Base-by-base conservation (phyloP, 2,113 vertebrate genomes). In the Apodemus speciosus region DNA sequence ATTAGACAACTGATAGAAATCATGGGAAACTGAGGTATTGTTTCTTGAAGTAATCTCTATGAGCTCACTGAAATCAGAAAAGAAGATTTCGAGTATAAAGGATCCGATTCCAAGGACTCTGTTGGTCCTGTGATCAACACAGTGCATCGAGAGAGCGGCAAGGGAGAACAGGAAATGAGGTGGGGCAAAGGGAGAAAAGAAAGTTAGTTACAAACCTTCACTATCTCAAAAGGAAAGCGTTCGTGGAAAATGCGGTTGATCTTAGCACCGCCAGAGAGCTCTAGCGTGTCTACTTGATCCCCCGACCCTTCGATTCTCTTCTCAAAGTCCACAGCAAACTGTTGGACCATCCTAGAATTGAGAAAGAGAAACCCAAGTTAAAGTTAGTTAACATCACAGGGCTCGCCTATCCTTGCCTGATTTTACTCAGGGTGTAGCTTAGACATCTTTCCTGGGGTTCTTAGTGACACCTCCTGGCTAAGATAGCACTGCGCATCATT, bases 221-320 rank as follows among this genome's bases (percentile, higher is more conserved):
- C 98, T 6, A 98, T 97, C 90, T 98, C 98, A 97, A 98, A 98
- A 77, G 98, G 98, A 97, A 98, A 98, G 73, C 98, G 98, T 69
- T 98, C 98, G 8, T 98, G 98, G 97, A 98, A 98, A 95, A 98
- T 98, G 9, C 98, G 98, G 88, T 98, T 98, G 96, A 98, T 98
- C 96, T 98, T 98, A 71, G 98, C 98, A 80, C 98, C 98, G 88
- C 98, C 98, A 49, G 98, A 98, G 94, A 98, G 98, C 84, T 98
- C 98, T 66, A 98, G 91, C 0, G 98, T 98, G 58, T 98, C 98
- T 9, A 98, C 98, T 86, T 98, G 98, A 94, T 98, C 98, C 58
- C 98, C 98, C 20, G 98, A 98, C 76, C 98, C 98, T 97, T 98
- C 98, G 0, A 98, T 98, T 96, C 98, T 97, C 97, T 98, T 98